Evolutionary conservation across 53 echinoderm and acorn worm genomes (phyloP).

Genomic region (Holothuria scabra): DNA sequence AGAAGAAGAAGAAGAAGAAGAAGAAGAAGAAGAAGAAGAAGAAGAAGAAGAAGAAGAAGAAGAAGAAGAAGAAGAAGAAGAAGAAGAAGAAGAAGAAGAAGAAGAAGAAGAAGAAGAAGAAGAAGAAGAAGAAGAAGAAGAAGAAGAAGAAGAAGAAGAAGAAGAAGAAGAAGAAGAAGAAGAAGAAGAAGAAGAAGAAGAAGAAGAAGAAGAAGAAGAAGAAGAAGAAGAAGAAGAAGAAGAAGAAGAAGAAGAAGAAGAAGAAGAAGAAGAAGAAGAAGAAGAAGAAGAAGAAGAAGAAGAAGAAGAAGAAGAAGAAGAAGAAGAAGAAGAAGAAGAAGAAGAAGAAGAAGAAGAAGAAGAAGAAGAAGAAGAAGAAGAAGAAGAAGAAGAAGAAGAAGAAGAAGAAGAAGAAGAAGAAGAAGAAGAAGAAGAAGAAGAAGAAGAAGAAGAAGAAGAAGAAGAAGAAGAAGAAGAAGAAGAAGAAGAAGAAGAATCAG

Average conservation of each 20-base stretch:
- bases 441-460: slow-evolving; percentile 19
- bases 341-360: slow-evolving; percentile 7
- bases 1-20: background rate
- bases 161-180: slow-evolving; percentile 18
- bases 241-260: background rate
- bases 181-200: slow-evolving; percentile 14
- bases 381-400: slow-evolving; percentile 16
- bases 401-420: slow-evolving; percentile 22
- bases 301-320: slow-evolving; percentile 22
- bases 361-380: background rate
- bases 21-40: background rate
- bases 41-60: background rate
- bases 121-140: background rate
- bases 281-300: slow-evolving; percentile 29
- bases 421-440: slow-evolving; percentile 12
- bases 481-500: slow-evolving; percentile 12
- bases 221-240: background rate
- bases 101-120: slow-evolving; percentile 5
- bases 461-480: slow-evolving; percentile 10
- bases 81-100: slow-evolving; percentile 18
- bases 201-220: background rate
- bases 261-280: background rate
- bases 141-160: slow-evolving; percentile 10
- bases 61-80: slow-evolving; percentile 6
- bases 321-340: background rate